Evolutionary conservation across 64 coral and sea anemone genomes (phyloP), one percentile per base, ranked within the genome.

Genomic region (Pachyseris speciosa): DNA sequence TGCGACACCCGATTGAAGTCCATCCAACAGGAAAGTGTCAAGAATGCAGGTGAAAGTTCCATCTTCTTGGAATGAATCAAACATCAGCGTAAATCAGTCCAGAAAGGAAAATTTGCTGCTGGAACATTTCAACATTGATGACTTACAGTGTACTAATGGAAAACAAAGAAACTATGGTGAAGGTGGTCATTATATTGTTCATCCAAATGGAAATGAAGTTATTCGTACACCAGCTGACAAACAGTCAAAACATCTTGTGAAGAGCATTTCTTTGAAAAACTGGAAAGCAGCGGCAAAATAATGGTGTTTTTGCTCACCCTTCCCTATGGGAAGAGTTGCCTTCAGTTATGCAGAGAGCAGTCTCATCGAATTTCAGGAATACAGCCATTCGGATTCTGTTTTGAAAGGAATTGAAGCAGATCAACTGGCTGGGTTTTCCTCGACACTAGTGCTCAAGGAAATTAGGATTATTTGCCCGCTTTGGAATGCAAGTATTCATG

Each of bases 271-370:
- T 13, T 38, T 65, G 33, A 30, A 52, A 49, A 75, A 74, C 22
- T 92, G 83, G 90, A 61, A 84, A 85, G 69, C 81, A 64, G 69
- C 55, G 30, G 69, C 71, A 33, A 92, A 92, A n/a, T n/a, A n/a
- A n/a, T 78, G 90, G 49, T 36, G 43, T 85, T 11, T 41, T 91
- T 20, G 60, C 27, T 32, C 64, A 83, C 17, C 12, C 45, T 49
- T 49, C 45, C 45, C 15, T 6, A 15, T 15, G 15, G 7, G 15
- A 49, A 49, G 45, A 49, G n/a, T n/a, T n/a, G n/a, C n/a, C n/a
- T n/a, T n/a, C n/a, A n/a, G n/a, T n/a, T n/a, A n/a, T n/a, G n/a
- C n/a, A n/a, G n/a, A n/a, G n/a, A n/a, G n/a, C n/a, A n/a, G n/a
- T n/a, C n/a, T n/a, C n/a, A n/a, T n/a, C n/a, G 77, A 81, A 65